Percentiles rank a stretch among this genome's conserved stretches.
Evolutionary conservation across 2,888 invertebrate species (phyloP).

Genomic region (Athalia circularis): DNA sequence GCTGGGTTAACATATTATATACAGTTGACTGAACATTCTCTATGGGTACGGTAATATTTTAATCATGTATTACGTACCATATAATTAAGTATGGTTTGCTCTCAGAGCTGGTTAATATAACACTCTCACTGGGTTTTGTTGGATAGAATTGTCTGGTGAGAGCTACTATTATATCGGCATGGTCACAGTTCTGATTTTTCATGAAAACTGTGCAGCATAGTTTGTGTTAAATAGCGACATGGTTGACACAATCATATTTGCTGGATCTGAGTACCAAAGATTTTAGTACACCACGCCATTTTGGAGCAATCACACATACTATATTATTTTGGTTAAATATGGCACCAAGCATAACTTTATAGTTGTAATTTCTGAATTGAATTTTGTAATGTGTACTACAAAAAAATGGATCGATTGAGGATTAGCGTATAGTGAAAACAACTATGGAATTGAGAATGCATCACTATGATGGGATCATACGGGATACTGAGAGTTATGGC

Average conservation of each 20-base stretch:
- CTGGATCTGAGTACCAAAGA: background rate
- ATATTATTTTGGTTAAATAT: conserved; percentile 11
- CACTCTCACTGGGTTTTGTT: background rate
- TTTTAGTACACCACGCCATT: background rate
- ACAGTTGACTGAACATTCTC: background rate
- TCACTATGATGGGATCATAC: conserved; percentile 1
- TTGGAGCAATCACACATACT: background rate
- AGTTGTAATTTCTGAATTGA: background rate
- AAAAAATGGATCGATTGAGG: background rate
- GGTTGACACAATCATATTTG: conserved; percentile 8
- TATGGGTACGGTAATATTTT: conserved; percentile 3
- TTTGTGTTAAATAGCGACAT: background rate
- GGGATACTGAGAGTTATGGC: conserved; percentile 1
- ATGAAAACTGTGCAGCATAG: conserved; percentile 15
- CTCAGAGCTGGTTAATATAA: background rate
- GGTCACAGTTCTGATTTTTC: background rate
- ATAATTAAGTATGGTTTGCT: background rate
- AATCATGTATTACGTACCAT: background rate
- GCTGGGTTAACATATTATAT: background rate
- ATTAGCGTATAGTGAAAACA: conserved; percentile 7
- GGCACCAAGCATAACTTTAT: conserved; percentile 18
- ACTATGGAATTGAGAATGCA: background rate
- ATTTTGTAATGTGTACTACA: background rate
- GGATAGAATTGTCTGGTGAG: background rate
- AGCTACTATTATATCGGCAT: conserved; percentile 15